Percentiles rank a stretch among this genome's conserved stretches.
Conservation (phyloP, 2,888 invertebrate species). For the Tenthredo livida region DNA sequence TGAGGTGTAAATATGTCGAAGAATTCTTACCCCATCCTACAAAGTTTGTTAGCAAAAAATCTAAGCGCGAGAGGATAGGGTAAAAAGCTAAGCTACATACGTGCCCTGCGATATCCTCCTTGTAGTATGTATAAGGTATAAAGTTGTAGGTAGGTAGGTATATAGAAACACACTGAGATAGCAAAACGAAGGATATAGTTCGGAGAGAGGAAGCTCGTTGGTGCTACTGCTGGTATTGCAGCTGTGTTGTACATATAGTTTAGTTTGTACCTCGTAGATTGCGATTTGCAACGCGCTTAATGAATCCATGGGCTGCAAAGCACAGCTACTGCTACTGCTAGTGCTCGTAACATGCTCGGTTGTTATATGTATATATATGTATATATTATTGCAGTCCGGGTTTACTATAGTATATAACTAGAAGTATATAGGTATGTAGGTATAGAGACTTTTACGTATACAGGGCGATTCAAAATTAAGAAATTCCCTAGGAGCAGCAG, state of each 20-base stretch:
- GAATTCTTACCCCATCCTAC: background rate
- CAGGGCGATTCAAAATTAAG: too few species aligned
- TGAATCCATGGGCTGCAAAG: constrained; percentile 68
- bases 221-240: background rate
- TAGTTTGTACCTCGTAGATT: constrained; percentile 71
- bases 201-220: constrained; percentile 5
- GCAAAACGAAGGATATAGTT: background rate
- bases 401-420: background rate
- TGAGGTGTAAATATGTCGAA: background rate
- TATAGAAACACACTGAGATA: too few species aligned
- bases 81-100: background rate
- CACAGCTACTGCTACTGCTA: background rate
- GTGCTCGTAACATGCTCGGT: background rate
- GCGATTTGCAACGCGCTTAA: constrained; percentile 77
- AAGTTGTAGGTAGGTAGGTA: too few species aligned
- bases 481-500: too few species aligned
- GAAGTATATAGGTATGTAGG: background rate
- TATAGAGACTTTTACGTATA: background rate
- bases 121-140: too few species aligned
- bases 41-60: constrained; percentile 23
- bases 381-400: constrained; percentile 5
- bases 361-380: too few species aligned
- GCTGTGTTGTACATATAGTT: background rate
- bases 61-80: background rate
- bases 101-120: background rate